A percentile compares a stretch with the other conserved stretches of the same genome.
These are phyloP conservation scores for Pseudococcus jackbeardsleyi DNA, from an alignment of 2,888 invertebrate genomes.

Conservation along the genomic window DNA sequence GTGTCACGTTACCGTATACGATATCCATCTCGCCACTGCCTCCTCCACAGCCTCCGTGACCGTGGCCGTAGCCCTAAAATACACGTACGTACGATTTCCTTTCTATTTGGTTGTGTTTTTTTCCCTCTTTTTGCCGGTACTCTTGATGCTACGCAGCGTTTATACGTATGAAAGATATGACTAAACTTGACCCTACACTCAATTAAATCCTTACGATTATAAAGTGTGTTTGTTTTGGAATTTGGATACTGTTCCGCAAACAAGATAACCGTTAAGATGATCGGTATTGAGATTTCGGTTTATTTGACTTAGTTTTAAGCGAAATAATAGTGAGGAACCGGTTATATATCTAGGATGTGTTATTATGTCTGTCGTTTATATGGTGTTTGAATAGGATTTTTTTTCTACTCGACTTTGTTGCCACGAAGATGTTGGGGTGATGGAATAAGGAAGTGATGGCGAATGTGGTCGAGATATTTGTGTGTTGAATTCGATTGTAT, in stretches of 20 bases:
- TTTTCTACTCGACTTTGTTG: neutral
- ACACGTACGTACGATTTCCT: neutral
- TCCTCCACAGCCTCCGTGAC: neutral
- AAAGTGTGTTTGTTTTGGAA: constrained; percentile 41
- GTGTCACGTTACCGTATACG: constrained; percentile 43
- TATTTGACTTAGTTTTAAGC: constrained; percentile 8
- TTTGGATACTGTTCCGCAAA: constrained; percentile 31
- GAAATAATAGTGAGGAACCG: constrained; percentile 18
- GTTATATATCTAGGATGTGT: constrained; percentile 22
- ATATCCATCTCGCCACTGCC: neutral
- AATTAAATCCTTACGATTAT: constrained; percentile 35
- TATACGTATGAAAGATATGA: neutral
- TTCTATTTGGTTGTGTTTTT: neutral
- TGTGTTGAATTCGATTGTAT: too few species aligned
- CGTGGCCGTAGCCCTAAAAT: neutral
- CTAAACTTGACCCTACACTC: constrained; percentile 39
- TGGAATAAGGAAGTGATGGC: neutral
- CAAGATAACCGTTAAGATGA: constrained; percentile 39
- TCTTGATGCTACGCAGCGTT: constrained; percentile 5
- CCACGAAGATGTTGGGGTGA: neutral
- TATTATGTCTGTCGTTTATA: neutral
- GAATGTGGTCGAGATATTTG: neutral
- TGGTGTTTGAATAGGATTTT: constrained; percentile 6
- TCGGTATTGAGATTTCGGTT: constrained; percentile 31
- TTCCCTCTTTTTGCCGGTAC: neutral